Evolutionary conservation across 2,113 vertebrate genomes (phyloP).

Genomic region (Cyanoderma ruficeps): DNA sequence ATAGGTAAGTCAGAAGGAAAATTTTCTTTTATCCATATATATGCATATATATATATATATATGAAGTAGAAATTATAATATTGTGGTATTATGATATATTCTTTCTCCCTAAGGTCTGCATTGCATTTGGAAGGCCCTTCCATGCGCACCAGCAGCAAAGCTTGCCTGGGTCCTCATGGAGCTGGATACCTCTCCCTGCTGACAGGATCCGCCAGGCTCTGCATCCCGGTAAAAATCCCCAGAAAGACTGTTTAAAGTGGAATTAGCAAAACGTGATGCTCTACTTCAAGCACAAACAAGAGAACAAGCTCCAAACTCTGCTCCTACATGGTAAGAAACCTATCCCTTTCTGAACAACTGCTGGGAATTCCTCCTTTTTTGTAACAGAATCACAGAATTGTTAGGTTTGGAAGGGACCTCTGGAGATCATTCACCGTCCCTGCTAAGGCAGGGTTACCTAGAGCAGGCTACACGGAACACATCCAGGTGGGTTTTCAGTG

Average conservation of each 20-base stretch:
- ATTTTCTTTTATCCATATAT: background rate
- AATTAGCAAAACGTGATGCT: background rate
- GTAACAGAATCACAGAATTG: background rate
- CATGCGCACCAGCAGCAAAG: fast-evolving
- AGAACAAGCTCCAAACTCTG: background rate
- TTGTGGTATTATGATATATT: background rate
- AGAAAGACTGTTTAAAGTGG: background rate
- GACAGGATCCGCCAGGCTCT: fast-evolving
- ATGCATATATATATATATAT: fast-evolving
- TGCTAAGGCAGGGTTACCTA: background rate
- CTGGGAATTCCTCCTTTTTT: background rate
- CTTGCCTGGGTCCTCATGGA: background rate
- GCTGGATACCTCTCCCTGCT: background rate
- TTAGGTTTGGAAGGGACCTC: background rate
- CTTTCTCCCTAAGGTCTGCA: background rate
- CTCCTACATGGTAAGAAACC: background rate
- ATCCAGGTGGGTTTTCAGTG: background rate
- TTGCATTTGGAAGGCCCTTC: background rate
- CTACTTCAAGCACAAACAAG: fast-evolving
- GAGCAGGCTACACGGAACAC: background rate
- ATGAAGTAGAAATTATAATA: background rate
- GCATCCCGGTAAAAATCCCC: background rate
- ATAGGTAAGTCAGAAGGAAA: background rate
- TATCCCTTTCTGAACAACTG: background rate
- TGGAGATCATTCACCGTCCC: background rate